These are phyloP conservation scores for Strix uralensis DNA, from an alignment of 2,113 vertebrate genomes.

Conservation along the genomic window DNA sequence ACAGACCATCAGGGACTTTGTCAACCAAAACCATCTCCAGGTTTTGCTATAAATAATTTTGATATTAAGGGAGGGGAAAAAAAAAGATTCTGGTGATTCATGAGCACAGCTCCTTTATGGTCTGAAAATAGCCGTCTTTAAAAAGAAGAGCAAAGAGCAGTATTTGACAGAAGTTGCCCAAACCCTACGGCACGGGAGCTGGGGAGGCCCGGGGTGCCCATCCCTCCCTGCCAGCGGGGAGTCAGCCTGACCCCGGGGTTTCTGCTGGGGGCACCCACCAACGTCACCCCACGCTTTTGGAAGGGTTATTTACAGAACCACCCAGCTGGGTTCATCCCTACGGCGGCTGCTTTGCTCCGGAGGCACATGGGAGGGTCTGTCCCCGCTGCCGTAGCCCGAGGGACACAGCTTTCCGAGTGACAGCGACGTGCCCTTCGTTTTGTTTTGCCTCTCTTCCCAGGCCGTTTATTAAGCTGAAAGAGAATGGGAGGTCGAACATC, in stretches of 20 bases:
- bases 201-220: not conserved
- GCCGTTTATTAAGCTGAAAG: constrained; percentile 85
- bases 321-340: accelerated
- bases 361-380: not conserved
- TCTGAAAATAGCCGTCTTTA: not conserved
- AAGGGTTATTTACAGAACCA: not conserved
- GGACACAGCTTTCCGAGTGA: not conserved
- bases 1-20: not conserved
- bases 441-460: constrained; percentile 44
- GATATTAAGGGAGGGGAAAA: not conserved
- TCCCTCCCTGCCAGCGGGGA: not conserved
- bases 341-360: not conserved
- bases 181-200: accelerated
- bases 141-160: not conserved
- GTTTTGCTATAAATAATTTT: not conserved
- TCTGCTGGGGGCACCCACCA: not conserved
- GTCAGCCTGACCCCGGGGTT: not conserved
- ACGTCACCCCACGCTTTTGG: accelerated
- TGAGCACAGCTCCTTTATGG: not conserved
- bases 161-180: not conserved
- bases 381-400: accelerated
- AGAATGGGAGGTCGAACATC: constrained; percentile 86
- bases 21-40: not conserved
- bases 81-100: not conserved
- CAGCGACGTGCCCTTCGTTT: not conserved